A percentile compares a stretch with the other conserved stretches of the same genome.
Conservation (phyloP, 2,797 vertebrate species). For the Zalophus californianus region DNA sequence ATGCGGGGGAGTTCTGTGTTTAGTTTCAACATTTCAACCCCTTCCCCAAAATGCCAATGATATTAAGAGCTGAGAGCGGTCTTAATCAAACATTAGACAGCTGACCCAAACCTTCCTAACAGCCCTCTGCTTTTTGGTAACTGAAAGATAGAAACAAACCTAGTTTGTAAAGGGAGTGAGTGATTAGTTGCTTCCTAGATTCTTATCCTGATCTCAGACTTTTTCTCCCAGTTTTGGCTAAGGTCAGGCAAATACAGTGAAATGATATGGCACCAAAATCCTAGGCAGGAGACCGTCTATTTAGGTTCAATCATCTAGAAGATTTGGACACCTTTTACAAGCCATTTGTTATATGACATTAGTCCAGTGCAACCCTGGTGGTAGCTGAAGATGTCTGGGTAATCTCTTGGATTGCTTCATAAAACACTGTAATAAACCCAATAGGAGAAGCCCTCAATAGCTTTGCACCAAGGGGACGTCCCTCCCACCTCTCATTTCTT, state of each 20-base stretch:
- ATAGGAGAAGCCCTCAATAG: background rate
- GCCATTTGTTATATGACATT: background rate
- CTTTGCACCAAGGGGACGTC: background rate
- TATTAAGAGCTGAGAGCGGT: background rate
- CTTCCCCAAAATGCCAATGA: background rate
- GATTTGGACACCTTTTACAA: background rate
- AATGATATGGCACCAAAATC: background rate
- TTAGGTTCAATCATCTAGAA: conserved; percentile 53
- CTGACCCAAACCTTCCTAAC: background rate
- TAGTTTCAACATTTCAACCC: background rate
- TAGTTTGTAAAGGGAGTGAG: background rate
- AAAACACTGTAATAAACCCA: background rate
- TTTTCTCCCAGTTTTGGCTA: background rate
- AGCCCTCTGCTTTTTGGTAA: background rate
- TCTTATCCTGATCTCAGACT: background rate
- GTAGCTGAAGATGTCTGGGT: background rate
- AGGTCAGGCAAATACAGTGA: background rate
- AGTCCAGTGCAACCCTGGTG: background rate
- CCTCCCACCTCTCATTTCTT: background rate
- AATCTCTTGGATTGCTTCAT: conserved; percentile 32
- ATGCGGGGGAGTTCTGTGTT: background rate
- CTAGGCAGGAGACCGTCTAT: conserved; percentile 1
- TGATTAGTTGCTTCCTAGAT: background rate
- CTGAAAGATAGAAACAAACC: background rate
- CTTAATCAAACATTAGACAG: background rate